A percentile compares a stretch with the other conserved stretches of the same genome.
phyloP scores from a whole-genome alignment of 2,113 vertebrate species.

The Rhineura floridana region DNA sequence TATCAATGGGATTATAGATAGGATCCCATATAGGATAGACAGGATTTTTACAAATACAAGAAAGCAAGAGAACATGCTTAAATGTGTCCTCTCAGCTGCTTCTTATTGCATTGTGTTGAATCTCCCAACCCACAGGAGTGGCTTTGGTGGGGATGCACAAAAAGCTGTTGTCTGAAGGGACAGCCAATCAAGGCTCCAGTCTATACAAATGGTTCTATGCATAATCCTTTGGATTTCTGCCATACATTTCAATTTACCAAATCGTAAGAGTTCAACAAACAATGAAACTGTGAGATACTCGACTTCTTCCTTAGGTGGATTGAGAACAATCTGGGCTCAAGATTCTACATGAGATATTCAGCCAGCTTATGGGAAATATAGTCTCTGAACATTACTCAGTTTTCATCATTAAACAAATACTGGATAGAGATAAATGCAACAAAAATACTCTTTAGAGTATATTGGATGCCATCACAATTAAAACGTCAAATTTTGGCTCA shows the following conservation, averaged over 20 bases:
- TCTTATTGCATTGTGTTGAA: neutral
- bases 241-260: neutral
- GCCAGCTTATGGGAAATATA: neutral
- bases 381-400: neutral
- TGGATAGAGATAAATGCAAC: neutral
- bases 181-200: neutral
- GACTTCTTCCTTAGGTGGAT: neutral
- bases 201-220: neutral
- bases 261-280: neutral
- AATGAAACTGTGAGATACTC: neutral
- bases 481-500: constrained; percentile 8
- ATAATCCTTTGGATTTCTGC: neutral
- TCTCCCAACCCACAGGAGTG: neutral
- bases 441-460: neutral
- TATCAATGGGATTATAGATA: neutral
- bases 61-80: neutral
- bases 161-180: neutral
- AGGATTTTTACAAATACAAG: no score
- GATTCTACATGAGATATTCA: neutral
- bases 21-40: neutral
- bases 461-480: neutral
- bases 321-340: neutral
- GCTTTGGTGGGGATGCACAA: neutral
- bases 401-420: constrained; percentile 13
- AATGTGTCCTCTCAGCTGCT: no score